Percentiles rank a stretch among this genome's conserved stretches.
These are phyloP conservation scores for Salarias fasciatus DNA, from an alignment of 2,797 vertebrate species.

Conservation along the genomic window DNA sequence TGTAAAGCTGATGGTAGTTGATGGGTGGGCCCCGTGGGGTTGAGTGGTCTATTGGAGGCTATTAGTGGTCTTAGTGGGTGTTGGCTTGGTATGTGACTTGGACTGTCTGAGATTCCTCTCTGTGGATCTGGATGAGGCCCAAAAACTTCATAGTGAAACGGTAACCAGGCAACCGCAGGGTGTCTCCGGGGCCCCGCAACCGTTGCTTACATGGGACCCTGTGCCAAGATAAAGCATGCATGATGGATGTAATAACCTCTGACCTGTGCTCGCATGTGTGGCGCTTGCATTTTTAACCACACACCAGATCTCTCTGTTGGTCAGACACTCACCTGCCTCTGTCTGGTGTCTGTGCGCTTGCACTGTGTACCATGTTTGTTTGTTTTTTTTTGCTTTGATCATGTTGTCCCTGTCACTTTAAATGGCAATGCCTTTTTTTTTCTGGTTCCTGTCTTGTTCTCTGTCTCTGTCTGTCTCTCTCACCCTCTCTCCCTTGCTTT, in stretches of 20 bases:
- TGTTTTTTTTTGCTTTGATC: slow-evolving; percentile 61
- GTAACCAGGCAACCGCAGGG: slow-evolving; percentile 40
- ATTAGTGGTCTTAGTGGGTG: slow-evolving; percentile 44
- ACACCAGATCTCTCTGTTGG: slow-evolving; percentile 28
- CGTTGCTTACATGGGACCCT: slow-evolving; percentile 41
- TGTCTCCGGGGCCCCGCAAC: slow-evolving; percentile 24
- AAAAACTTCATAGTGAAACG: slow-evolving; percentile 32
- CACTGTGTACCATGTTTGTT: slow-evolving; percentile 42
- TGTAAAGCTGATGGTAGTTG: slow-evolving; percentile 25
- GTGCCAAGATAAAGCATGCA: slow-evolving; percentile 47
- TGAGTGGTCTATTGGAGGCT: slow-evolving; percentile 45
- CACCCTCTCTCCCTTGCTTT: slow-evolving; percentile 56
- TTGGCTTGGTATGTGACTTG: slow-evolving; percentile 31
- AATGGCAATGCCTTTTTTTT: slow-evolving; percentile 46
- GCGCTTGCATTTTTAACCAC: slow-evolving; percentile 46
- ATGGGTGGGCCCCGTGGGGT: slow-evolving; percentile 22
- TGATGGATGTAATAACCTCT: slow-evolving; percentile 59
- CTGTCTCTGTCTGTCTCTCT: slow-evolving; percentile 43
- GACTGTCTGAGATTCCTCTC: slow-evolving; percentile 29
- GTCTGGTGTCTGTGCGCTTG: slow-evolving; percentile 32
- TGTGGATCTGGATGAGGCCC: slow-evolving; percentile 47
- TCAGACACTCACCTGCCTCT: slow-evolving; percentile 48
- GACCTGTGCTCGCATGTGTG: slow-evolving; percentile 51
- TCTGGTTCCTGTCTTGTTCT: slow-evolving; percentile 52
- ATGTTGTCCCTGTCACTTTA: slow-evolving; percentile 72